These are phyloP conservation scores for Luidia sarsii DNA, from an alignment of 53 echinoderm and acorn worm species.

Conservation along the genomic window DNA sequence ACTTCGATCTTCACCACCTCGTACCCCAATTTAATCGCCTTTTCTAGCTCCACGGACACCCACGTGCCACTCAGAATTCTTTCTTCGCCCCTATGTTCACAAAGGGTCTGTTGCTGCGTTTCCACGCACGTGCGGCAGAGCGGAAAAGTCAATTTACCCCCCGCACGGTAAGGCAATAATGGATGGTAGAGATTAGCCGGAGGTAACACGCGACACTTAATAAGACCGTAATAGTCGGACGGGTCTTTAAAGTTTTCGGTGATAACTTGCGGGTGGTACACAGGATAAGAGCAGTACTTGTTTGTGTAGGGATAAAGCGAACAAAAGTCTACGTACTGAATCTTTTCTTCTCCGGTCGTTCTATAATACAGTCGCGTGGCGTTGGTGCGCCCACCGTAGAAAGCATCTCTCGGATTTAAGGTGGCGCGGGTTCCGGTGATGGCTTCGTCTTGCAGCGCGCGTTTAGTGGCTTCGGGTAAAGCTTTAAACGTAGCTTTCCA, in stretches of 20 bases:
- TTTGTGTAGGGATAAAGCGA: slow-evolving; percentile 67
- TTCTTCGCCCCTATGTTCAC: slow-evolving; percentile 40
- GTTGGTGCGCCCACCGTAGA: slow-evolving; percentile 24
- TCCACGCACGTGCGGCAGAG: slow-evolving; percentile 64
- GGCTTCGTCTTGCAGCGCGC: background rate
- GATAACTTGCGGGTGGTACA: slow-evolving; percentile 18
- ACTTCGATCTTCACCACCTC: slow-evolving; percentile 15
- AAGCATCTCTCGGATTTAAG: slow-evolving; percentile 17
- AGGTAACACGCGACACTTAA: slow-evolving; percentile 36
- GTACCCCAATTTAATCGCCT: slow-evolving; percentile 57
- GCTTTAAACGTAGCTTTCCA: background rate
- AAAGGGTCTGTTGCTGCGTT: slow-evolving; percentile 9
- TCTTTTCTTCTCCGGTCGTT: slow-evolving; percentile 33
- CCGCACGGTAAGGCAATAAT: slow-evolving; percentile 38
- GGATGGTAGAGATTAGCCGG: slow-evolving; percentile 53
- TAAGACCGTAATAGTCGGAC: slow-evolving; percentile 55
- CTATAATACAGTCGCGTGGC: background rate
- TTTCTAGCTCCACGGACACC: slow-evolving; percentile 57
- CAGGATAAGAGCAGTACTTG: slow-evolving; percentile 65
- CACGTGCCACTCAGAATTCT: slow-evolving; percentile 50
- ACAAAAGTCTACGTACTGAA: slow-evolving; percentile 63
- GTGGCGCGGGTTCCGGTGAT: slow-evolving; percentile 13
- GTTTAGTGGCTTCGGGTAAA: background rate
- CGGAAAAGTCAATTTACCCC: slow-evolving; percentile 65
- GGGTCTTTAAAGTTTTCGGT: slow-evolving; percentile 34